phyloP scores from a whole-genome alignment of 1,140 invertebrate genomes.

The Nebria ingens region DNA sequence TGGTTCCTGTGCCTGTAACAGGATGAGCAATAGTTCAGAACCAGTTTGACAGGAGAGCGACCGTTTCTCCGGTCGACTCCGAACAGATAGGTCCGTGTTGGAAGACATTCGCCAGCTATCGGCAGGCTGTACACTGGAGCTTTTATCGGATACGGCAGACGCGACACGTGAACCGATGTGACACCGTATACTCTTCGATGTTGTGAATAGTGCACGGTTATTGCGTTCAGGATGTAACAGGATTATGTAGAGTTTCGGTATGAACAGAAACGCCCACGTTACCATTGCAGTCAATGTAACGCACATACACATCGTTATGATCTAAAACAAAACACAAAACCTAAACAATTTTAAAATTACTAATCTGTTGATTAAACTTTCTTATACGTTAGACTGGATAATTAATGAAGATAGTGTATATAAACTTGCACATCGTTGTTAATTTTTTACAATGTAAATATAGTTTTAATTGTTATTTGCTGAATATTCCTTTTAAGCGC shows the following conservation, averaged over 20 bases:
- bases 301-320: constrained; percentile 61
- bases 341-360: too few relatives aligned
- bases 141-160: constrained; percentile 34
- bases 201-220: constrained; percentile 66
- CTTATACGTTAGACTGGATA: too few relatives aligned
- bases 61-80: constrained; percentile 22
- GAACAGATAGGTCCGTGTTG: constrained; percentile 9
- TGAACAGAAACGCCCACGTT: constrained; percentile 65
- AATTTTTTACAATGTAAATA: too few relatives aligned
- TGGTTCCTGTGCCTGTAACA: constrained; percentile 19
- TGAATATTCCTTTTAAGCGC: too few relatives aligned
- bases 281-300: constrained; percentile 62
- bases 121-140: constrained; percentile 22
- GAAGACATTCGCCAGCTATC: constrained; percentile 13
- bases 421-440: not conserved
- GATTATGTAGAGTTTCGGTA: constrained; percentile 73
- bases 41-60: constrained; percentile 39
- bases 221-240: constrained; percentile 67
- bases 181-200: constrained; percentile 65
- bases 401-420: not conserved
- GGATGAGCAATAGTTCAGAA: constrained; percentile 31
- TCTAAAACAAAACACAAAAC: constrained; percentile 24
- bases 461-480: too few relatives aligned
- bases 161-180: constrained; percentile 54
- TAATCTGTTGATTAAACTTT: too few relatives aligned